Percentiles rank a stretch among this genome's conserved stretches.
Evolutionary conservation across 1,140 invertebrate species (phyloP).

Genomic region (Adoxophyes honmai): DNA sequence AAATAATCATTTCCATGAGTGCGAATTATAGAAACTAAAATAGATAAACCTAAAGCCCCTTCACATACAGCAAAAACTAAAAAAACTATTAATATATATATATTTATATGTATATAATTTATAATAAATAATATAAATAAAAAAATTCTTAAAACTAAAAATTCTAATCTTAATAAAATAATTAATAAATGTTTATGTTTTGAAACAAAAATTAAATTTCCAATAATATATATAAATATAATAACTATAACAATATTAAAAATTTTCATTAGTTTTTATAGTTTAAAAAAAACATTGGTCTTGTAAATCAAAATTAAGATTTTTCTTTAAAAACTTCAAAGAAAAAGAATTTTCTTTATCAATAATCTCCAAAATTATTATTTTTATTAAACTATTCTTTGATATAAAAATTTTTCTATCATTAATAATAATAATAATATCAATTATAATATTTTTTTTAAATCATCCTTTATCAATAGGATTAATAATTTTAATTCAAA

Average conservation of each 20-base stretch:
- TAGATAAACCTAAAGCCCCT: slow-evolving; percentile 76
- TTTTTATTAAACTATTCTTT: slow-evolving; percentile 77
- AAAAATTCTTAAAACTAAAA: slow-evolving; percentile 77
- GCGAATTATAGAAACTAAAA: slow-evolving; percentile 79
- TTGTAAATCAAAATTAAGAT: slow-evolving; percentile 79
- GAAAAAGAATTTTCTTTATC: slow-evolving; percentile 74
- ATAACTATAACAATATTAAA: slow-evolving; percentile 47
- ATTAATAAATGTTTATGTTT: slow-evolving; percentile 79
- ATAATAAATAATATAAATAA: slow-evolving; percentile 73
- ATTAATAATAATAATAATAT: slow-evolving; percentile 47
- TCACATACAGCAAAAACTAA: slow-evolving; percentile 79
- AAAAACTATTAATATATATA: slow-evolving; percentile 79
- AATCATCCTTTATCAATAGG: slow-evolving; percentile 74
- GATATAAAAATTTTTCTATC: slow-evolving; percentile 65
- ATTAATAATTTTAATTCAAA: slow-evolving; percentile 72
- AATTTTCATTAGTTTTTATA: slow-evolving; percentile 73
- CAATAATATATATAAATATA: slow-evolving; percentile 60
- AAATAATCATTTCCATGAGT: slow-evolving; percentile 78
- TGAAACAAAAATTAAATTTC: slow-evolving; percentile 68
- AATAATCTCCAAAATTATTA: slow-evolving; percentile 80
- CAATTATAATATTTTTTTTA: slow-evolving; percentile 61
- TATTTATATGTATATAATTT: slow-evolving; percentile 63
- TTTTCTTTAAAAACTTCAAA: slow-evolving; percentile 75
- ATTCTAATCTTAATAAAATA: slow-evolving; percentile 78
- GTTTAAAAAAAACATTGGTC: slow-evolving; percentile 79